Percentiles rank a stretch among this genome's conserved stretches.
These are phyloP conservation scores for Lacerta bilineata DNA, from an alignment of 2,797 vertebrate genomes.

Conservation along the genomic window DNA sequence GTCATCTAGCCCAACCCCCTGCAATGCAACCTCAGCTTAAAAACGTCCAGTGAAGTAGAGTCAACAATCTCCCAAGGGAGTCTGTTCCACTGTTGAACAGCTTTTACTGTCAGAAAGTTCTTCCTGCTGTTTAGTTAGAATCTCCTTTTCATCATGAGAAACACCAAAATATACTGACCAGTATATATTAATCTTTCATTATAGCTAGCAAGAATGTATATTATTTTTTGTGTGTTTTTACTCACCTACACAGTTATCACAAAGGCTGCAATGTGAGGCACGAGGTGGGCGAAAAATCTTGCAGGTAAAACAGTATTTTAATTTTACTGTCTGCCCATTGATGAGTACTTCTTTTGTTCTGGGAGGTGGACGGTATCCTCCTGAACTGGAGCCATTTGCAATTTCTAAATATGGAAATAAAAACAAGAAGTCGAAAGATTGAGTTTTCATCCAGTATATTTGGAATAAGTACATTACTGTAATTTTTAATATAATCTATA, in stretches of 20 bases:
- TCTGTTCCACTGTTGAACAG: no score
- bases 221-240: conserved; percentile 16
- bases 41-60: no score
- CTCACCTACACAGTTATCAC: conserved; percentile 99
- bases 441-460: conserved; percentile 1
- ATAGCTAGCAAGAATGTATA: no score
- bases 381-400: conserved; percentile 91
- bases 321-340: conserved; percentile 96
- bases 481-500: not conserved
- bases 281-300: conserved; percentile 98
- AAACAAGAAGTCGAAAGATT: not conserved
- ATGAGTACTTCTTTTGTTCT: conserved; percentile 97
- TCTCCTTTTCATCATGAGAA: not conserved
- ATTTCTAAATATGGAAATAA: conserved; percentile 83
- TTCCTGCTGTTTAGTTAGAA: no score
- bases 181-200: not conserved
- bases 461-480: not conserved
- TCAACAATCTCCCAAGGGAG: no score
- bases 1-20: no score
- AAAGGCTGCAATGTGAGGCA: conserved; percentile 98
- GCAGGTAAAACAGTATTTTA: conserved; percentile 99
- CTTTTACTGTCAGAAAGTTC: no score
- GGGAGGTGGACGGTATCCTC: conserved; percentile 94
- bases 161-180: not conserved
- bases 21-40: no score